phyloP scores from a whole-genome alignment of 2,888 invertebrate species.

The Bugula neritina region DNA sequence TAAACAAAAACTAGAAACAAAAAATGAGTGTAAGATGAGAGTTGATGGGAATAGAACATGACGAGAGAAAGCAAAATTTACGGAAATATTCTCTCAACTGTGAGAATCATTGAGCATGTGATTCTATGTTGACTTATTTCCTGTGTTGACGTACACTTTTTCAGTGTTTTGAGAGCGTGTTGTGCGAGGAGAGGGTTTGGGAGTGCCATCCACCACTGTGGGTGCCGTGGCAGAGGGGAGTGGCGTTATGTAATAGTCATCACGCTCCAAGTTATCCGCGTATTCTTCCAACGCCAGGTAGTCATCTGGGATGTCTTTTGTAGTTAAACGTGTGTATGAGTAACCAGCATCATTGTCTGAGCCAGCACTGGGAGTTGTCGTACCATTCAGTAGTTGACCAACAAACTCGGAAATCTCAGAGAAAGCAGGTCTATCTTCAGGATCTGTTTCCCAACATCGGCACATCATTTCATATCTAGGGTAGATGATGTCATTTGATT shows the following conservation, averaged over 20 bases:
- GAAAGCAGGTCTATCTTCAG: background rate
- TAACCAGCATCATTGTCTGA: conserved; percentile 4
- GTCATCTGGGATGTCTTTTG: conserved; percentile 18
- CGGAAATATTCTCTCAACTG: too few relatives aligned
- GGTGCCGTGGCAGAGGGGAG: too few relatives aligned
- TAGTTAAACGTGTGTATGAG: background rate
- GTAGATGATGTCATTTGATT: too few relatives aligned
- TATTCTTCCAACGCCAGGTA: background rate
- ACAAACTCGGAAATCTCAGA: conserved; percentile 7
- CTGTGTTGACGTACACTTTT: background rate
- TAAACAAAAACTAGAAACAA: too few relatives aligned
- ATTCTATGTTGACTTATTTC: too few relatives aligned
- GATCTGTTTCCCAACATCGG: conserved; percentile 2
- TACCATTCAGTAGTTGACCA: background rate
- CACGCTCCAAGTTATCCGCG: background rate
- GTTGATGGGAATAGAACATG: too few relatives aligned
- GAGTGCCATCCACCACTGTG: too few relatives aligned
- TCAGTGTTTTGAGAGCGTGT: background rate
- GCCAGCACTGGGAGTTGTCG: background rate
- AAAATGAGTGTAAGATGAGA: too few relatives aligned
- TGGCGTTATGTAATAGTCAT: background rate
- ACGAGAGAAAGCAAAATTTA: too few relatives aligned
- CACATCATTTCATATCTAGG: conserved; percentile 24
- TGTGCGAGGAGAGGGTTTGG: too few relatives aligned
- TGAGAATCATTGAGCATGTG: too few relatives aligned